A percentile compares a stretch with the other conserved stretches of the same genome.
phyloP scores from a whole-genome alignment of 2,113 vertebrate species.

The Geococcyx californianus region DNA sequence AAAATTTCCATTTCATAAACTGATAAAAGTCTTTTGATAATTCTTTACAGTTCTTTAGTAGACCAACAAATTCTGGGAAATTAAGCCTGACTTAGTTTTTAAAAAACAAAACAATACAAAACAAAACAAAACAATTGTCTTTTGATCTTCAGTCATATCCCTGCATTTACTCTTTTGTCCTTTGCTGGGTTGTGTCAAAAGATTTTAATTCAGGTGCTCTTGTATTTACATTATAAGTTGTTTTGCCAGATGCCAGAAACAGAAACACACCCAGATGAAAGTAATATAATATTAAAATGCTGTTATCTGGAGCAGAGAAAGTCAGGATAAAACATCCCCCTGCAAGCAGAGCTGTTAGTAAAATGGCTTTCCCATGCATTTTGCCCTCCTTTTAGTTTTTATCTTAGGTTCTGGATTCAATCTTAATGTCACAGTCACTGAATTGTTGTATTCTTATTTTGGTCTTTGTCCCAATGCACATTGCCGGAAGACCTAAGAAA shows the following conservation, averaged over 20 bases:
- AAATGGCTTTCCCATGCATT: not conserved
- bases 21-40: not conserved
- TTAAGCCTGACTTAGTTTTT: not conserved
- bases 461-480: not conserved
- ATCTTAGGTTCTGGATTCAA: not conserved
- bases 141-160: not conserved
- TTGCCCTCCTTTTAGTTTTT: not conserved
- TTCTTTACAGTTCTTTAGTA: not conserved
- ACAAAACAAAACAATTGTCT: not conserved
- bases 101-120: no score
- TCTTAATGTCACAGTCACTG: not conserved
- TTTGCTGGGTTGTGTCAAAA: not conserved
- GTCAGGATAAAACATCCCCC: not conserved
- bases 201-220: not conserved
- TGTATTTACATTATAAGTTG: not conserved
- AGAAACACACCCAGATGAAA: not conserved
- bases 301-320: not conserved
- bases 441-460: not conserved
- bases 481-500: not conserved
- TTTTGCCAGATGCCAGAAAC: not conserved
- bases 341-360: not conserved
- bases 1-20: not conserved
- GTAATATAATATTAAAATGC: not conserved
- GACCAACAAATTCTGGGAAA: not conserved
- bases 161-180: not conserved